These are phyloP conservation scores for Rotaria magnacalcarata DNA, from an alignment of 2,888 invertebrate genomes.

Conservation along the genomic window DNA sequence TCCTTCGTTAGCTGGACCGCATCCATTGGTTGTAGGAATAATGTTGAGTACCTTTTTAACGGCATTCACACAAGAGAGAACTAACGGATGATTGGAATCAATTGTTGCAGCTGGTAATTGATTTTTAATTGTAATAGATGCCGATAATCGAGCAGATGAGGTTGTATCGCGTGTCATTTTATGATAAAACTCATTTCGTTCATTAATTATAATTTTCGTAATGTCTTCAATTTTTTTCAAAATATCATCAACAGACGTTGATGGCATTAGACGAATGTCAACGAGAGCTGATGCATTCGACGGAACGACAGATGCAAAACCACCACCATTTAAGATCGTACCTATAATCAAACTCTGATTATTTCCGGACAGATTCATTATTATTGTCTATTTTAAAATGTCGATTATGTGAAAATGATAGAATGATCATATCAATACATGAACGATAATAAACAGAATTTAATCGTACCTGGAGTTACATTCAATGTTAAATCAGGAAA, in stretches of 20 bases:
- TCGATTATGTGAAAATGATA: not conserved
- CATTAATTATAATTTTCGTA: not conserved
- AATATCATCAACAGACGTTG: not conserved
- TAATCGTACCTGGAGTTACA: not conserved
- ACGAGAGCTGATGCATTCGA: not conserved
- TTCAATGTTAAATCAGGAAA: not conserved
- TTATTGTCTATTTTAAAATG: not conserved
- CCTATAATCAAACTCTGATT: not conserved
- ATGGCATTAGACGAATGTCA: constrained; percentile 20
- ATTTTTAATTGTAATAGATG: not conserved
- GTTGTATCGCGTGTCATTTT: not conserved
- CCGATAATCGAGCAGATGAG: not conserved
- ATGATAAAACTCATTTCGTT: constrained; percentile 1
- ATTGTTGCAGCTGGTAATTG: not conserved
- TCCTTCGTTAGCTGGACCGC: constrained; percentile 19
- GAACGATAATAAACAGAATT: not conserved
- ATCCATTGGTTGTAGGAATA: not conserved
- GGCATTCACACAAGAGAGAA: not conserved
- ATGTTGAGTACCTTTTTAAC: not conserved
- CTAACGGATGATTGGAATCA: not conserved
- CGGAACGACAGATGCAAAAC: constrained; percentile 4
- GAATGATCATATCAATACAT: not conserved
- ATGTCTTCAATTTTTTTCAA: not conserved
- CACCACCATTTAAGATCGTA: not conserved
- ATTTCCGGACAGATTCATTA: too few species aligned